A percentile compares a stretch with the other conserved stretches of the same genome.
Evolutionary conservation across 2,113 vertebrate genomes (phyloP).

Genomic region (Odontesthes bonariensis): DNA sequence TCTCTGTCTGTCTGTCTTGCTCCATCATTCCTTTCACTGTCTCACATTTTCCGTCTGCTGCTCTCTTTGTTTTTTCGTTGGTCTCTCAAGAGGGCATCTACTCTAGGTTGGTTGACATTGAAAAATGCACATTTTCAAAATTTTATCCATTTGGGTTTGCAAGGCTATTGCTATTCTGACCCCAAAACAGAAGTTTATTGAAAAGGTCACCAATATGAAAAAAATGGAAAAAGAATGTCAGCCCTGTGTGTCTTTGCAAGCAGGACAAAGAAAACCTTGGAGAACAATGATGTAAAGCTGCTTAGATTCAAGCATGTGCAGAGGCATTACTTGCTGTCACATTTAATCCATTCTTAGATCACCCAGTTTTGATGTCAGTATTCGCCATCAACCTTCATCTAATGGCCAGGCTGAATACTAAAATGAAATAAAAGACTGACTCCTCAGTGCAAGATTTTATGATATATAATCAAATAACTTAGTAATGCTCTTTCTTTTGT

Average conservation of each 20-base stretch:
- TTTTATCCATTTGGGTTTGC: not conserved
- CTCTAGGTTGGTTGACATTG: not conserved
- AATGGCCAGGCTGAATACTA: no score
- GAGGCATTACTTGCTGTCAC: no score
- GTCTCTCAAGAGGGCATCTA: not conserved
- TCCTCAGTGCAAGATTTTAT: not conserved
- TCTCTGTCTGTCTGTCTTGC: slow-evolving; percentile 54
- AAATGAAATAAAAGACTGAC: no score
- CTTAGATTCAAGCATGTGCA: no score
- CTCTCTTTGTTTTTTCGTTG: not conserved
- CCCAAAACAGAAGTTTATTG: not conserved
- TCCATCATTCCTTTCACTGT: slow-evolving; percentile 65
- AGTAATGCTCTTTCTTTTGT: not conserved
- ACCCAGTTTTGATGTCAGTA: no score
- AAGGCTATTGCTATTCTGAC: not conserved
- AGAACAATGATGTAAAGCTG: no score
- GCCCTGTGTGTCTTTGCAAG: no score
- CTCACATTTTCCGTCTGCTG: slow-evolving; percentile 42
- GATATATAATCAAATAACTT: not conserved
- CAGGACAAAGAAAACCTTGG: not conserved
- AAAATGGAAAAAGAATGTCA: not conserved
- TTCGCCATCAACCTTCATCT: no score
- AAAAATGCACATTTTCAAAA: not conserved
- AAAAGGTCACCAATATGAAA: not conserved
- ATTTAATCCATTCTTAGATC: no score